Base-by-base conservation (phyloP, 2,888 invertebrate species). In the Parapristionchus giblindavisi region DNA sequence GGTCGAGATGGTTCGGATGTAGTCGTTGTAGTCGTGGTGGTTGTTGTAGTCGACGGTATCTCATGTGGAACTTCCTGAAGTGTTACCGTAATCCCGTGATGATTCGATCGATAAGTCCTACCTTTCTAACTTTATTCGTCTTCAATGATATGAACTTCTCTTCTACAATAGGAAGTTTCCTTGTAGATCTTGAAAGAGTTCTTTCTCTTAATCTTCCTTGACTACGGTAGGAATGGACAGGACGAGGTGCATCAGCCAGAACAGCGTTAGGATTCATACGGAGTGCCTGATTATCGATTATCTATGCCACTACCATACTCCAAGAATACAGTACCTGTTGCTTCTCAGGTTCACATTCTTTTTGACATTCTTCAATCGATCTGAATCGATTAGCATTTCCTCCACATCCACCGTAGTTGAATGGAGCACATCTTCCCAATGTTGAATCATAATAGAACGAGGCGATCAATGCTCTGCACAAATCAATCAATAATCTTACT, bases 361-460 rank as follows among this genome's bases (percentile, higher is more conserved):
- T 75, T 70, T 84, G 79, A 74, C 87, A 87, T 24, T 83, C 80
- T 27, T 81, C 80, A 21, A 77, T 6, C 17, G 78, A 77, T 11
- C 72, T 77, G 80, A 87, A 87, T 60, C 85, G 82, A 77, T 87
- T 87, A 34, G 75, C 79, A 76, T 87, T 87, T 75, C 85, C 85
- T 34, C 79, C 82, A 72, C 87, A 87, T 24, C 87, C 87, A 52
- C 85, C 83, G 73, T 84, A 87, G 77, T 79, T 80, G 81, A 87
- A 87, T 51, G 75, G 76, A 11, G 77, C 77, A 61, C 85, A 85
- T 38, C 56, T 61, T 8, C 76, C 77, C 14, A 51, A 38, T 3
- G 51, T 3, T 8, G 76, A 8, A 52, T 81, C 78, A 70, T 74
- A 82, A 75, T 78, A 82, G 76, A 56, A 82, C 27, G 38, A 38